Evolutionary conservation across 2,113 vertebrate species (phyloP).

Genomic region (Phaethon lepturus): DNA sequence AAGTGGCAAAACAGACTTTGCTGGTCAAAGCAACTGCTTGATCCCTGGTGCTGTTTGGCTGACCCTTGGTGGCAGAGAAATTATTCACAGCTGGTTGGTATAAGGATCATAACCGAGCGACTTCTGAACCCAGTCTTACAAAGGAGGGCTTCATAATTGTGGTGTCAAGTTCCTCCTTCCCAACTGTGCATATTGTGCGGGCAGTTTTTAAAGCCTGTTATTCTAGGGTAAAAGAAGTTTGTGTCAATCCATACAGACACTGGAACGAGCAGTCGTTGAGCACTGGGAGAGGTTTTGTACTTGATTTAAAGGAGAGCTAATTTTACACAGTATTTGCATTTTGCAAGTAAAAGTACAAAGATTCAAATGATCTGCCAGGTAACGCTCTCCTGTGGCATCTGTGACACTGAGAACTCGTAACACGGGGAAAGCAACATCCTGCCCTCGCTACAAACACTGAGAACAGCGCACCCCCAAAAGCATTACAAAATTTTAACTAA

Average conservation of each 20-base stretch:
- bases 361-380: not conserved
- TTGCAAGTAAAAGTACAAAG: not conserved
- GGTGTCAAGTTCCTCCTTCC: not conserved
- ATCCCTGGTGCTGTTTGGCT: not conserved
- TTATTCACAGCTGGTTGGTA: not conserved
- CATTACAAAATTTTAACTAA: not conserved
- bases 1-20: not conserved
- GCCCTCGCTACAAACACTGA: not conserved
- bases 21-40: not conserved
- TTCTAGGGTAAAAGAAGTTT: not conserved
- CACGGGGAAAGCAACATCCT: not conserved
- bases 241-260: not conserved
- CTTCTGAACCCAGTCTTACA: not conserved
- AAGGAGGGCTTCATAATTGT: not conserved
- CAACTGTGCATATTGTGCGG: fast-evolving
- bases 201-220: not conserved
- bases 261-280: not conserved
- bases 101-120: not conserved
- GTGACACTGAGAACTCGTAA: not conserved
- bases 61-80: not conserved
- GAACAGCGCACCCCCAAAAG: not conserved
- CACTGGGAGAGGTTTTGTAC: fast-evolving
- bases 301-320: not conserved
- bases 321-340: not conserved
- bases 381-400: not conserved